Evolutionary conservation across 2,797 vertebrate species (phyloP).

Genomic region (Myripristis jacobus): DNA sequence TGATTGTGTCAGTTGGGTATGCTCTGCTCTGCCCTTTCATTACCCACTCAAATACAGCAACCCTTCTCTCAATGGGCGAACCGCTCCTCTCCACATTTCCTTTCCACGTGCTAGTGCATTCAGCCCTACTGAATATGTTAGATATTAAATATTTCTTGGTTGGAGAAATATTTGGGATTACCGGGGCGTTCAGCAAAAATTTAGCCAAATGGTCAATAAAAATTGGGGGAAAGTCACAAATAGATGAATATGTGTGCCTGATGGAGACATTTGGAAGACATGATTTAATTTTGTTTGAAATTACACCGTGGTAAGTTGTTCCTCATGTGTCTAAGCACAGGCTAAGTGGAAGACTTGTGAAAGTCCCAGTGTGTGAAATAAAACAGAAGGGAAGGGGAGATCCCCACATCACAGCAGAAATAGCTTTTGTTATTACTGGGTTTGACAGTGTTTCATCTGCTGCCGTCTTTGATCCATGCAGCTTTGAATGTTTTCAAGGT

Average conservation of each 20-base stretch:
- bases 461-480: constrained; percentile 63
- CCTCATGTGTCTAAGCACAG: constrained; percentile 57
- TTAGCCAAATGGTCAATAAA: not conserved
- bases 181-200: constrained; percentile 34
- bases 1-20: constrained; percentile 15
- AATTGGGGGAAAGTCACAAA: constrained; percentile 40
- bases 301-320: constrained; percentile 59
- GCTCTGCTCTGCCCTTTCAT: constrained; percentile 1
- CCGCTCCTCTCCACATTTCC: constrained; percentile 31
- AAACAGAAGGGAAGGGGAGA: constrained; percentile 61
- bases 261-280: constrained; percentile 48
- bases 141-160: constrained; percentile 21
- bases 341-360: constrained; percentile 49
- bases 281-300: constrained; percentile 65
- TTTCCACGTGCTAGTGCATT: constrained; percentile 36
- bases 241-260: constrained; percentile 32
- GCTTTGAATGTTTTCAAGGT: constrained; percentile 59
- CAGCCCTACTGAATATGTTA: constrained; percentile 46
- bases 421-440: constrained; percentile 59
- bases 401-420: constrained; percentile 60
- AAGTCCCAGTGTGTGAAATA: constrained; percentile 55
- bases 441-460: constrained; percentile 68
- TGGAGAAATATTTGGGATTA: constrained; percentile 50
- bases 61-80: constrained; percentile 18
- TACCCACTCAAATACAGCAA: constrained; percentile 5